Conservation (phyloP, 2,888 invertebrate species). For the Tortricodes alternella region DNA sequence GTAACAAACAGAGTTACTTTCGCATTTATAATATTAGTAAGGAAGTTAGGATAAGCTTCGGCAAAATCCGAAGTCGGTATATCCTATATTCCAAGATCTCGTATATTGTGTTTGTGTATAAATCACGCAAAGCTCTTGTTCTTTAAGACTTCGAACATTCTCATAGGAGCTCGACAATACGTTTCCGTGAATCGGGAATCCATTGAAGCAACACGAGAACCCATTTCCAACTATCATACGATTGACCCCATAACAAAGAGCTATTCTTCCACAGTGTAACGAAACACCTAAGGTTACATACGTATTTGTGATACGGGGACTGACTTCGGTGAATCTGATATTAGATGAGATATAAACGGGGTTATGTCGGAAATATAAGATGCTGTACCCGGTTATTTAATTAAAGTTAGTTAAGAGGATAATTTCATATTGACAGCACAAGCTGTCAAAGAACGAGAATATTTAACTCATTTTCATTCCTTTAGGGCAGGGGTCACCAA, state of each 20-base stretch:
- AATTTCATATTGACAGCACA: too few species aligned
- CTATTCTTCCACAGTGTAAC: slow-evolving; percentile 49
- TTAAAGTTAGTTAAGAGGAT: neutral
- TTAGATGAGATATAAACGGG: neutral
- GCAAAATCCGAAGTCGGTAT: too few species aligned
- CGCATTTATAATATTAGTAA: too few species aligned
- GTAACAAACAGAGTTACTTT: too few species aligned
- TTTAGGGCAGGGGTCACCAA: too few species aligned
- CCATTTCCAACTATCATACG: slow-evolving; percentile 49
- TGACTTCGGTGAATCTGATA: slow-evolving; percentile 17
- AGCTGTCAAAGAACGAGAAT: too few species aligned
- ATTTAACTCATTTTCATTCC: too few species aligned
- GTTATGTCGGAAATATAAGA: neutral
- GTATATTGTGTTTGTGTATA: too few species aligned
- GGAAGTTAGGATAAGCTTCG: too few species aligned
- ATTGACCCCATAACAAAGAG: slow-evolving; percentile 69
- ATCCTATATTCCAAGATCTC: too few species aligned
- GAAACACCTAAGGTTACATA: slow-evolving; percentile 45
- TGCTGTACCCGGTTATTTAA: too few species aligned
- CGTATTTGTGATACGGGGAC: slow-evolving; percentile 11
- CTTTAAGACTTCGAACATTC: slow-evolving; percentile 8
- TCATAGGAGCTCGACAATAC: slow-evolving; percentile 33
- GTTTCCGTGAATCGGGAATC: slow-evolving; percentile 58
- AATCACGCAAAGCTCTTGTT: too few species aligned
- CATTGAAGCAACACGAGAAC: slow-evolving; percentile 58